Evolutionary conservation across 2,113 vertebrate genomes (phyloP).

Genomic region (Apodemus sylvaticus): DNA sequence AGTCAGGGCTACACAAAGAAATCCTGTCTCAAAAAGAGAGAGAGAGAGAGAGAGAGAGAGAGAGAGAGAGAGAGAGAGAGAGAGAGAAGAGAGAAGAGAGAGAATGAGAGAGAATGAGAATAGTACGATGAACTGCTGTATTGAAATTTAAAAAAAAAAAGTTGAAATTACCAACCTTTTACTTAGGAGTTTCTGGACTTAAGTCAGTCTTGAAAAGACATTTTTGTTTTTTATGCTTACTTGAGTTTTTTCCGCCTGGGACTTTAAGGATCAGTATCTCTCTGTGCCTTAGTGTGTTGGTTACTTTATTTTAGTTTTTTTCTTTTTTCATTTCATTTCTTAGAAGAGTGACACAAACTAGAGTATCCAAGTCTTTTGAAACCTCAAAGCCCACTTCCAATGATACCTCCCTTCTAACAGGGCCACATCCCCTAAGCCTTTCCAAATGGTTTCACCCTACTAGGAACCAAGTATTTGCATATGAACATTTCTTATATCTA

Average conservation of each 20-base stretch:
- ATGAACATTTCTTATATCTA: too few relatives aligned
- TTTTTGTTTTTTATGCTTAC: neutral
- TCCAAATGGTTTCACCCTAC: neutral
- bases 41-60: too few relatives aligned
- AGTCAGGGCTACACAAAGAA: too few relatives aligned
- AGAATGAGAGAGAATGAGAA: too few relatives aligned
- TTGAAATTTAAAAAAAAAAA: neutral
- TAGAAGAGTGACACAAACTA: neutral
- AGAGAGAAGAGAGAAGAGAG: too few relatives aligned
- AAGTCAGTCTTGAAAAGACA: neutral
- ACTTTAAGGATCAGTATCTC: neutral
- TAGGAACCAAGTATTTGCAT: neutral
- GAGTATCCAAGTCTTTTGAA: neutral
- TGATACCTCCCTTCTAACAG: neutral
- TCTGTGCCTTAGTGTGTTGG: neutral
- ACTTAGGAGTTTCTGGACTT: neutral
- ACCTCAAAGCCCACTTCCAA: neutral
- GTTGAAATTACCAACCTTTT: neutral
- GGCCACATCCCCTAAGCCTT: neutral
- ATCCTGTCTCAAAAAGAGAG: too few relatives aligned
- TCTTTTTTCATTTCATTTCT: too few relatives aligned
- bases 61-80: too few relatives aligned
- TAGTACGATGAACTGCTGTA: neutral
- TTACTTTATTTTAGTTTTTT: neutral
- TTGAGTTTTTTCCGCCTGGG: too few relatives aligned